Evolutionary conservation across 2,888 invertebrate species (phyloP), one percentile per base, ranked within the genome.

Genomic region (Mantis religiosa): DNA sequence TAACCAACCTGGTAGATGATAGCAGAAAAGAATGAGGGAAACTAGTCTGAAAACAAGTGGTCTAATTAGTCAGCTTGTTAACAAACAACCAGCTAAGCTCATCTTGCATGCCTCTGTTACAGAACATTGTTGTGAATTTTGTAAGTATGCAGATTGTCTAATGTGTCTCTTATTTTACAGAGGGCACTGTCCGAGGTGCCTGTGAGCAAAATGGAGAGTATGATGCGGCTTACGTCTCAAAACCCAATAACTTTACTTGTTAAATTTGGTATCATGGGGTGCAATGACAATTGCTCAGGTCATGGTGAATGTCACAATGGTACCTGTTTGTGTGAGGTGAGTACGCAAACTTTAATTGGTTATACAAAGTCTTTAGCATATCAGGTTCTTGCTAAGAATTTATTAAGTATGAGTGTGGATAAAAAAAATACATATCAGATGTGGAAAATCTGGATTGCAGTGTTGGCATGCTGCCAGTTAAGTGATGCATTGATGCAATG

Each of bases 251-350:
- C 93, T 84, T 91, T 93, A 91, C 89, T 90, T 28, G 88, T 90
- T 41, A 90, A 90, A 84, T 90, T 89, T 89, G 90, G 91, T 89
- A 89, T 91, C 71, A 91, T 91, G 90, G 90, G 87, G n/a, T 91
- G 97, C 92, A 95, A 94, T 89, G 95, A 95, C 91, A 97, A 96
- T 93, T 98, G 98, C 94, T 98, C 97, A 92, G 98, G 98, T 90
- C 96, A 97, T 90, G 98, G 98, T 28, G 98, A 98, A 94, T 98
- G 98, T 93, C 95, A 97, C 92, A 97, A 98, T 93, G 98, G 98
- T 91, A 98, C 97, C 88, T 98, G 98, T 93, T 95, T 98, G 91
- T 98, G 98, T 93, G 98, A 98, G 95, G 98, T 98, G 91, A 95
- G 96, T 25, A 41, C 6, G 20, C n/a, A 84, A 20, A 28, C 25